A percentile compares a stretch with the other conserved stretches of the same genome.
Evolutionary conservation across 2,797 vertebrate species (phyloP).

Genomic region (Anableps anableps): DNA sequence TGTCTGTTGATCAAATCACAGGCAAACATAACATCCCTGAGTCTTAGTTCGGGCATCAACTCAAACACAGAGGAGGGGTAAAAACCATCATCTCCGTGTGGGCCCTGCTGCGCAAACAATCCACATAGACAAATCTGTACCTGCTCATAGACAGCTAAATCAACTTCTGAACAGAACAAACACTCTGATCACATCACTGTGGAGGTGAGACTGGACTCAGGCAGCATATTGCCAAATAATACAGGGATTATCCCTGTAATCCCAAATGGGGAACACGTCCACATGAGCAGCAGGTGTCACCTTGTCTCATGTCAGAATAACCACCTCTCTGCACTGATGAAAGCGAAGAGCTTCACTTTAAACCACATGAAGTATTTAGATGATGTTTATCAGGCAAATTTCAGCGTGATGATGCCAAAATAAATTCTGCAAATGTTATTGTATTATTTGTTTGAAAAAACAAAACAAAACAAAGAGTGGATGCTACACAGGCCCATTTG

Average conservation of each 20-base stretch:
- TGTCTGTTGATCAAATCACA: slow-evolving; percentile 76
- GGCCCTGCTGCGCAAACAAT: slow-evolving; percentile 12
- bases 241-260: slow-evolving; percentile 79
- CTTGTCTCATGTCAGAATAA: slow-evolving; percentile 55
- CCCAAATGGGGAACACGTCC: slow-evolving; percentile 63
- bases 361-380: slow-evolving; percentile 26
- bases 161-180: slow-evolving; percentile 16
- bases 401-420: not conserved
- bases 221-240: slow-evolving; percentile 71
- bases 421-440: not conserved
- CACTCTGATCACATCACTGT: slow-evolving; percentile 36
- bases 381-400: slow-evolving; percentile 15
- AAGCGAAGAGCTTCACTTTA: slow-evolving; percentile 24
- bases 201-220: slow-evolving; percentile 63
- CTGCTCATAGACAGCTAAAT: slow-evolving; percentile 2
- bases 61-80: slow-evolving; percentile 49
- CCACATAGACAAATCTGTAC: slow-evolving; percentile 5
- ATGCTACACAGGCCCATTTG: not conserved
- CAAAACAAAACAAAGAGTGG: not conserved
- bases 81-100: slow-evolving; percentile 31
- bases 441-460: not conserved
- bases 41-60: slow-evolving; percentile 60
- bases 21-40: slow-evolving; percentile 66
- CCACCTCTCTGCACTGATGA: slow-evolving; percentile 18
- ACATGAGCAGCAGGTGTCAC: slow-evolving; percentile 58